Percentiles rank a stretch among this genome's conserved stretches.
Conservation (phyloP, 2,113 vertebrate species). For the Pachycephala philippinensis region DNA sequence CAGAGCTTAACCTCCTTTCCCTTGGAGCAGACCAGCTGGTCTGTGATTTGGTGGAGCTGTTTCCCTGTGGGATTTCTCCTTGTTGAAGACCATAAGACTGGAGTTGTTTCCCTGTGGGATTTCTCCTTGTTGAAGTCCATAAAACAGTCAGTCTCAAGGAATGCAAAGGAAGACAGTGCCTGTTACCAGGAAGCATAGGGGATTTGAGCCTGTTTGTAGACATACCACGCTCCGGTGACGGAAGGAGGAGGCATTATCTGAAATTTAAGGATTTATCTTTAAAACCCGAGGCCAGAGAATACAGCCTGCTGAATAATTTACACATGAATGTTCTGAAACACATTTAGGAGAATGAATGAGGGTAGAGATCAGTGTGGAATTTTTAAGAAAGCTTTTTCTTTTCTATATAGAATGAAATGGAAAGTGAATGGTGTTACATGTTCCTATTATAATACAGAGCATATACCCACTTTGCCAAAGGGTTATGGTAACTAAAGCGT, state of each 20-base stretch:
- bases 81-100: not conserved
- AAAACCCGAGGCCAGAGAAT: not conserved
- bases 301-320: not conserved
- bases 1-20: not conserved
- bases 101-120: not conserved
- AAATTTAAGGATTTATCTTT: not conserved
- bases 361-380: not conserved
- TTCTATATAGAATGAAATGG: not conserved
- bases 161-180: not conserved
- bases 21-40: not conserved
- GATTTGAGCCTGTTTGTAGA: not conserved
- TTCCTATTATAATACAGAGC: not conserved
- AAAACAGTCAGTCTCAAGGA: not conserved
- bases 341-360: not conserved
- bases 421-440: not conserved
- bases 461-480: not conserved
- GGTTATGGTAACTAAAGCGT: not conserved
- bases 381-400: not conserved
- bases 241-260: not conserved
- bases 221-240: not conserved
- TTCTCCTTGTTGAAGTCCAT: not conserved
- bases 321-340: not conserved
- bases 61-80: rapidly evolving
- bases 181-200: not conserved
- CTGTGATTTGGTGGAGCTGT: not conserved